phyloP scores from a whole-genome alignment of 2,888 invertebrate species.

The Euplexia lucipara region DNA sequence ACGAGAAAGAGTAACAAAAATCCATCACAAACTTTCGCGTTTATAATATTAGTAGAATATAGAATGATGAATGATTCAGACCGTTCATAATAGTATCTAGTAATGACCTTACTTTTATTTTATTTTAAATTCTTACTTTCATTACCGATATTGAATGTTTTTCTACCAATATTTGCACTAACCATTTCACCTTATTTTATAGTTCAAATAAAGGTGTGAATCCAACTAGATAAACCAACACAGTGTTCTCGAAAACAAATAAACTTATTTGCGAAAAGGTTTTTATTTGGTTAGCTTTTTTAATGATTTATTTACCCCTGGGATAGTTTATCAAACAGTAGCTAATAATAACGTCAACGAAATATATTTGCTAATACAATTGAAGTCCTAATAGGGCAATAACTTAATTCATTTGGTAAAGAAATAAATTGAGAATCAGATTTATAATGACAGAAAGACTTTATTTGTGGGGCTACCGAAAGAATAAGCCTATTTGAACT shows the following conservation, averaged over 20 bases:
- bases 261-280: slow-evolving; percentile 1
- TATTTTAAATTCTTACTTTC: not conserved
- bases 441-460: slow-evolving; percentile 19
- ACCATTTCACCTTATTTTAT: slow-evolving; percentile 2
- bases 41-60: too few relatives aligned
- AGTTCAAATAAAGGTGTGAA: slow-evolving; percentile 21
- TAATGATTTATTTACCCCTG: slow-evolving; percentile 20
- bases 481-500: not conserved
- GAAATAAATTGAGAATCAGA: slow-evolving; percentile 8
- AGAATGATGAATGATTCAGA: too few relatives aligned
- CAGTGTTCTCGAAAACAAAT: slow-evolving; percentile 28
- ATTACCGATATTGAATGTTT: not conserved
- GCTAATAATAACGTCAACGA: slow-evolving; percentile 22
- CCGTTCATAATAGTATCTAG: too few relatives aligned
- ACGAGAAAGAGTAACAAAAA: too few relatives aligned
- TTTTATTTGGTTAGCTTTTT: slow-evolving; percentile 19
- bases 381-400: slow-evolving; percentile 14
- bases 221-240: not conserved
- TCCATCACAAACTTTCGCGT: too few relatives aligned
- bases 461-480: not conserved
- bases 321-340: slow-evolving; percentile 11
- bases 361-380: slow-evolving; percentile 23
- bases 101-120: too few relatives aligned
- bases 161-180: slow-evolving; percentile 14
- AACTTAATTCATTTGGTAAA: not conserved